These are phyloP conservation scores for Hirtodrosophila confusa DNA, from an alignment of 2,888 invertebrate species.

Conservation along the genomic window DNA sequence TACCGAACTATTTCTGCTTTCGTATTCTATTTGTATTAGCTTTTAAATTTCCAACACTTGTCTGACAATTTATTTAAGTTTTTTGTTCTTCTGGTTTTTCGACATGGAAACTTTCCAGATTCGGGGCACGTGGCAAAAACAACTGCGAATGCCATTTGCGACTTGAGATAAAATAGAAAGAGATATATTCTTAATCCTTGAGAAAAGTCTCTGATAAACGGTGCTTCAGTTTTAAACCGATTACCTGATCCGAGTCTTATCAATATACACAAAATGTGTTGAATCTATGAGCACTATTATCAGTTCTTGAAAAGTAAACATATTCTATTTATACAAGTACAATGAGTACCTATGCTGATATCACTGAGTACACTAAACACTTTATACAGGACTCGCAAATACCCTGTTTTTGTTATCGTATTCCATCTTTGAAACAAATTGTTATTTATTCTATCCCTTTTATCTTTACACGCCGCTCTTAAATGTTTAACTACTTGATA, in stretches of 20 bases:
- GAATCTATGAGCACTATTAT: slow-evolving; percentile 21
- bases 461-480: too few relatives aligned
- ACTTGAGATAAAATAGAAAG: not conserved
- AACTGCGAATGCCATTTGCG: slow-evolving; percentile 17
- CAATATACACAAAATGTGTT: slow-evolving; percentile 8
- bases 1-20: slow-evolving; percentile 26
- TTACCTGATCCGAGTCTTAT: slow-evolving; percentile 24
- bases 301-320: slow-evolving; percentile 32
- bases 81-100: slow-evolving; percentile 3
- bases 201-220: not conserved
- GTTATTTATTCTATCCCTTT: too few relatives aligned
- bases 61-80: slow-evolving; percentile 18
- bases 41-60: slow-evolving; percentile 27
- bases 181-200: too few relatives aligned
- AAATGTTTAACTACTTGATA: too few relatives aligned
- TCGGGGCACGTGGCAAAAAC: slow-evolving; percentile 35
- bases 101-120: slow-evolving; percentile 34
- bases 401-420: too few relatives aligned
- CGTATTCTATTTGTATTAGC: slow-evolving; percentile 17
- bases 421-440: too few relatives aligned
- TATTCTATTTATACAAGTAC: slow-evolving; percentile 17
- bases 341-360: slow-evolving; percentile 7
- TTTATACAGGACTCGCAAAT: too few relatives aligned
- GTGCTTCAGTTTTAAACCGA: not conserved
- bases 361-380: slow-evolving; percentile 5